A percentile compares a stretch with the other conserved stretches of the same genome.
Conservation (phyloP, 2,797 vertebrate species). For the Thunnus albacares region DNA sequence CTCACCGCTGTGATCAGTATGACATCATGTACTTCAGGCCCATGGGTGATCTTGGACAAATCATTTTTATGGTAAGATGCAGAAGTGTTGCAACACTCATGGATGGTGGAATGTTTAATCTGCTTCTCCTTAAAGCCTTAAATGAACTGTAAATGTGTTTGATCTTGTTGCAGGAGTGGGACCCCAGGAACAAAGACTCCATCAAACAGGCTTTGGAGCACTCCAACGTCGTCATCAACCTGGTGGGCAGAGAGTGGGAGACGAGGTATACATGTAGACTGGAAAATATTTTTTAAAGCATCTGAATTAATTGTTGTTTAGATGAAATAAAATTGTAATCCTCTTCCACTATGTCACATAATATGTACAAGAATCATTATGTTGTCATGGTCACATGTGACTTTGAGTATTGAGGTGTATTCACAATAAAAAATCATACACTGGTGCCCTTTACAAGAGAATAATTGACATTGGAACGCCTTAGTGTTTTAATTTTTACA, state of each 20-base stretch:
- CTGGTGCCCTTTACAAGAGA: too few relatives aligned
- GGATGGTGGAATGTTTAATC: not conserved
- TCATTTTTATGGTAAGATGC: conserved; percentile 91
- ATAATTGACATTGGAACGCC: too few relatives aligned
- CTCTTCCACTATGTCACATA: not conserved
- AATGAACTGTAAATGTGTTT: not conserved
- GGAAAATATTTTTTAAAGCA: not conserved
- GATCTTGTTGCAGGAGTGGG: conserved; percentile 90
- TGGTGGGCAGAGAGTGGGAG: conserved; percentile 96
- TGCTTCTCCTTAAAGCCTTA: not conserved
- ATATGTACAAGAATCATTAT: not conserved
- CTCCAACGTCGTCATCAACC: conserved; percentile 96
- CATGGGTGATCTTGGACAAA: conserved; percentile 97
- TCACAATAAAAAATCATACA: too few relatives aligned
- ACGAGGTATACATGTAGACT: conserved; percentile 85
- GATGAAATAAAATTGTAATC: not conserved
- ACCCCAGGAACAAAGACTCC: conserved; percentile 90
- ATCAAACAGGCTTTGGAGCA: conserved; percentile 90
- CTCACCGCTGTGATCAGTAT: conserved; percentile 94
- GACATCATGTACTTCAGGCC: conserved; percentile 92
- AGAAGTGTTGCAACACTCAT: not conserved
- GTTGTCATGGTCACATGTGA: not conserved
- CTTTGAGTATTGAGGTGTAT: too few relatives aligned
- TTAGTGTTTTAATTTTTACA: too few relatives aligned
- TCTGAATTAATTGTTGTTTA: not conserved